Percentiles rank a stretch among this genome's conserved stretches.
phyloP scores from a whole-genome alignment of 2,888 invertebrate species.

The Villa cingulata region DNA sequence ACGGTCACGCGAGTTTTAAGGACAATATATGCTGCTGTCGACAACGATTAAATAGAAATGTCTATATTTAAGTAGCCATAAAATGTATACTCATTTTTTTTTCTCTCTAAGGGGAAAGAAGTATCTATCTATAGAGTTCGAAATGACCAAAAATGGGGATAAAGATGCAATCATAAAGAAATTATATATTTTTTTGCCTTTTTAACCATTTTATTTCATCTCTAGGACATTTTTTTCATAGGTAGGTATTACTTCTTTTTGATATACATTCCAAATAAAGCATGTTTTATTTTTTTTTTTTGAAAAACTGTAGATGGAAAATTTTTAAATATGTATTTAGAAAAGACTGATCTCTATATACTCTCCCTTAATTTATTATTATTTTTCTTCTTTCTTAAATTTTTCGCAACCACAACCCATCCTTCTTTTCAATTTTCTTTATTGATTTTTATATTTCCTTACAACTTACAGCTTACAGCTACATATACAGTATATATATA shows the following conservation, averaged over 20 bases:
- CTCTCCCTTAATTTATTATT: too few relatives aligned
- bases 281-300: background rate
- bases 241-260: too few relatives aligned
- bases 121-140: background rate
- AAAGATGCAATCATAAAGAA: constrained; percentile 13
- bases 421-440: too few relatives aligned
- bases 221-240: background rate
- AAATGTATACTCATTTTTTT: background rate
- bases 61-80: background rate
- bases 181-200: constrained; percentile 12
- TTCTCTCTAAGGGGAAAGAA: background rate
- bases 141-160: background rate
- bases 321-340: constrained; percentile 11
- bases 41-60: background rate
- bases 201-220: constrained; percentile 3
- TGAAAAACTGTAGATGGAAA: constrained; percentile 7
- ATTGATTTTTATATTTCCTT: too few relatives aligned
- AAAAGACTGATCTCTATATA: too few relatives aligned
- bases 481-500: too few relatives aligned
- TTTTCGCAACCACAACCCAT: background rate
- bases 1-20: background rate
- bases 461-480: too few relatives aligned
- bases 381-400: background rate
- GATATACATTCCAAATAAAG: too few relatives aligned
- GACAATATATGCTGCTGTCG: background rate